Evolutionary conservation across 1,140 invertebrate genomes (phyloP).

Genomic region (Trichomalopsis sarcophagae): DNA sequence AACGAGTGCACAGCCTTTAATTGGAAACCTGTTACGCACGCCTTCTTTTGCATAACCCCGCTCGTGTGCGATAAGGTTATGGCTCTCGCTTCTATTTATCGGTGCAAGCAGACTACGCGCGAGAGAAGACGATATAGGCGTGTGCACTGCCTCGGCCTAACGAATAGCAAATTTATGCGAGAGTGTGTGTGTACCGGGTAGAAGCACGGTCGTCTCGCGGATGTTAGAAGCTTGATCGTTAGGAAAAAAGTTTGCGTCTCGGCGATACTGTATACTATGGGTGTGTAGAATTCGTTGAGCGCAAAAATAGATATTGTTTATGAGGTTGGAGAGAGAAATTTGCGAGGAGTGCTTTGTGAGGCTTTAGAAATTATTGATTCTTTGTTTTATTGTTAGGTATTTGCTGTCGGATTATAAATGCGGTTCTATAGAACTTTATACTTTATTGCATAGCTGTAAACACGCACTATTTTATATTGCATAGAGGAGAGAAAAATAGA

Average conservation of each 20-base stretch:
- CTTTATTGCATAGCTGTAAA: neutral
- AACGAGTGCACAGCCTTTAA: slow-evolving; percentile 41
- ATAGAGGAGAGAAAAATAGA: too few species aligned
- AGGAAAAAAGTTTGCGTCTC: neutral
- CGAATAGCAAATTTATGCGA: too few species aligned
- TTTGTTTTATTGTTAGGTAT: neutral
- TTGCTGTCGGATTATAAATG: neutral
- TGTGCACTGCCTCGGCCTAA: neutral
- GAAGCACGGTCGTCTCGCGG: too few species aligned
- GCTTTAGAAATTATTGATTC: neutral
- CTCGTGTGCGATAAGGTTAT: neutral
- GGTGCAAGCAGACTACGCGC: neutral
- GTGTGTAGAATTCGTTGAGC: neutral
- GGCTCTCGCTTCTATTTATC: neutral
- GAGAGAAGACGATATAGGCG: neutral
- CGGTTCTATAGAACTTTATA: neutral
- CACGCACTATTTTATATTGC: neutral
- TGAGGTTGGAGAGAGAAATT: too few species aligned
- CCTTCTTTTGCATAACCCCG: neutral
- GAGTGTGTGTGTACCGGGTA: too few species aligned
- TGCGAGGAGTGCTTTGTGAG: too few species aligned
- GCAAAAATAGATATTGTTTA: too few species aligned
- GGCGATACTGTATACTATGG: neutral
- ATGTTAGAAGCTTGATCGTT: too few species aligned
- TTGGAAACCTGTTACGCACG: slow-evolving; percentile 48